Percentiles rank a stretch among this genome's conserved stretches.
phyloP scores from a whole-genome alignment of 2,888 invertebrate species.

The Aporophyla lueneburgensis region DNA sequence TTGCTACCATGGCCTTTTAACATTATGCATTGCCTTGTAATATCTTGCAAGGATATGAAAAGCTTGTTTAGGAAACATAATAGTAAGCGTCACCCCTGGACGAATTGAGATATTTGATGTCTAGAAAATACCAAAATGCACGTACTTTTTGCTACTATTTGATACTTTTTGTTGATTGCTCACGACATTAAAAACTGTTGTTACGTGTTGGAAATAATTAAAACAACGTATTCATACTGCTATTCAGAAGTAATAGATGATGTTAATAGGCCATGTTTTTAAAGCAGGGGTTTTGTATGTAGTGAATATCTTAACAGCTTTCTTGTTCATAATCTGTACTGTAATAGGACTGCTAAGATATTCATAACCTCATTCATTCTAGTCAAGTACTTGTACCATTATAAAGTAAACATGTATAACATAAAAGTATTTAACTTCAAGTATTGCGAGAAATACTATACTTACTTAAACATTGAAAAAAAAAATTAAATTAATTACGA shows the following conservation, averaged over 20 bases:
- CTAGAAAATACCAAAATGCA: too few species aligned
- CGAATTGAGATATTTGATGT: too few species aligned
- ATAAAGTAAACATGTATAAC: conserved; percentile 14
- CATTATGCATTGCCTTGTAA: background rate
- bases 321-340: conserved; percentile 6
- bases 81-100: too few species aligned
- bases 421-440: conserved; percentile 6
- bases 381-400: conserved; percentile 36
- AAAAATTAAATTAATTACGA: background rate
- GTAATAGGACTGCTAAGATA: conserved; percentile 21
- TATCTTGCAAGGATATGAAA: background rate
- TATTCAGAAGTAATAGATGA: background rate
- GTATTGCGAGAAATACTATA: conserved; percentile 10
- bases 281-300: conserved; percentile 14
- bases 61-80: background rate
- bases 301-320: conserved; percentile 26
- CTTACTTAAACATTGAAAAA: conserved; percentile 11
- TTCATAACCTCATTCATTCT: conserved; percentile 37
- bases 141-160: too few species aligned
- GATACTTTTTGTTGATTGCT: too few species aligned
- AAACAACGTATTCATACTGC: background rate
- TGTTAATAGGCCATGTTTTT: conserved; percentile 23
- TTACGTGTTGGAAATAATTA: background rate
- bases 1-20: conserved; percentile 21
- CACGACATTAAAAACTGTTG: background rate